These are phyloP conservation scores for Peromyscus aztecus DNA, from an alignment of 2,797 vertebrate genomes.

Conservation along the genomic window DNA sequence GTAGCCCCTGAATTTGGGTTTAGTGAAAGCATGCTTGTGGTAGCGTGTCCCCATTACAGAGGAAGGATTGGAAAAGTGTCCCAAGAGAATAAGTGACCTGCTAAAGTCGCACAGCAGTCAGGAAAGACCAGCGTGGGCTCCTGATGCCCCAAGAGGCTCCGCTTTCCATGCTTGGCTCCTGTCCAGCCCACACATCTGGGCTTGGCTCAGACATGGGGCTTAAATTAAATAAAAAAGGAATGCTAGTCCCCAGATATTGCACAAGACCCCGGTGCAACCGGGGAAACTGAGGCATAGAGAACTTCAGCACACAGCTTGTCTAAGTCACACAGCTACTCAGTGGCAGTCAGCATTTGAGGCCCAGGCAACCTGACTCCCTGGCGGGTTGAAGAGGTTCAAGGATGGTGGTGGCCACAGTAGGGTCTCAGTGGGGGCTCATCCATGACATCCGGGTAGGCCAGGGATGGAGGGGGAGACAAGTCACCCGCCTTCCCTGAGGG, in stretches of 20 bases:
- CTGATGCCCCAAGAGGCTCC: accelerated
- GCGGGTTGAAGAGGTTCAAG: not conserved
- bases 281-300: not conserved
- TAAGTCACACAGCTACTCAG: not conserved
- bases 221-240: not conserved
- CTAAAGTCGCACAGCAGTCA: not conserved
- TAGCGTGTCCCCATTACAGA: accelerated
- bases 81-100: not conserved
- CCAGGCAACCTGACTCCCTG: not conserved
- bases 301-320: not conserved
- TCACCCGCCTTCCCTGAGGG: accelerated
- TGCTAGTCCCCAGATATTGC: not conserved
- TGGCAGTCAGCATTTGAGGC: not conserved
- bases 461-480: not conserved
- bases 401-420: accelerated
- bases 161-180: accelerated
- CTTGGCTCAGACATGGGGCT: not conserved
- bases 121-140: not conserved
- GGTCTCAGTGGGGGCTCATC: not conserved
- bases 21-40: not conserved
- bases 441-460: too few species aligned
- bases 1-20: not conserved
- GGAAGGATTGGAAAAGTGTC: not conserved
- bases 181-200: not conserved
- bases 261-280: not conserved